These are phyloP conservation scores for Eucriotettix oculatus DNA, from an alignment of 2,888 invertebrate genomes.

Conservation along the genomic window DNA sequence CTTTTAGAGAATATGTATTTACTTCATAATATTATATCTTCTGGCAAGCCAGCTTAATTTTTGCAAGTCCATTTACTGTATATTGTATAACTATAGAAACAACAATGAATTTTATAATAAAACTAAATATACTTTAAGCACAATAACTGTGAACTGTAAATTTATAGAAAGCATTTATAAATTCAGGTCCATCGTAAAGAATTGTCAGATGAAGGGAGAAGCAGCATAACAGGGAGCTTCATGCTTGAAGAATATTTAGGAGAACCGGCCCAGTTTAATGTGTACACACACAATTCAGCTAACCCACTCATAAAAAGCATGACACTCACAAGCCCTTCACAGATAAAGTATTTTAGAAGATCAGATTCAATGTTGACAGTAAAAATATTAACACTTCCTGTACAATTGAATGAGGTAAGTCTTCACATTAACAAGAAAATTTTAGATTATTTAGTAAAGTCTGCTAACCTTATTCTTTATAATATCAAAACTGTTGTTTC, in stretches of 20 bases:
- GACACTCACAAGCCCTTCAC: slow-evolving; percentile 32
- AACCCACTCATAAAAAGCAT: slow-evolving; percentile 32
- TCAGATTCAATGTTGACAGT: slow-evolving; percentile 32
- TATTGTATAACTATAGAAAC: no score
- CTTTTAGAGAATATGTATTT: no score
- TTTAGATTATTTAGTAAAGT: no score
- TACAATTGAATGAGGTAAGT: slow-evolving; percentile 32
- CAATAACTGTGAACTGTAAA: no score
- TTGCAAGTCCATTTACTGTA: no score
- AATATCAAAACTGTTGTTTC: no score
- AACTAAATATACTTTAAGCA: no score
- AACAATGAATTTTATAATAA: no score
- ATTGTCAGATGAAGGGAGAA: slow-evolving; percentile 29
- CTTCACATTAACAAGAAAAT: no score
- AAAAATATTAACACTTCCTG: slow-evolving; percentile 32
- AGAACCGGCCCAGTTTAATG: slow-evolving; percentile 32
- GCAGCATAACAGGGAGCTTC: slow-evolving; percentile 34
- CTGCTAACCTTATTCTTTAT: no score
- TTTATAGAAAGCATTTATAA: neutral
- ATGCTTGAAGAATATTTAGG: slow-evolving; percentile 34
- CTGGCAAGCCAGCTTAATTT: no score
- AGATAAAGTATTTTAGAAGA: slow-evolving; percentile 27
- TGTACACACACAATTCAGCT: slow-evolving; percentile 34
- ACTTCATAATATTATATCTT: no score
- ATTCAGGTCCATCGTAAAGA: slow-evolving; percentile 32